These are phyloP conservation scores for Volucella inanis DNA, from an alignment of 2,888 invertebrate species.

Conservation along the genomic window DNA sequence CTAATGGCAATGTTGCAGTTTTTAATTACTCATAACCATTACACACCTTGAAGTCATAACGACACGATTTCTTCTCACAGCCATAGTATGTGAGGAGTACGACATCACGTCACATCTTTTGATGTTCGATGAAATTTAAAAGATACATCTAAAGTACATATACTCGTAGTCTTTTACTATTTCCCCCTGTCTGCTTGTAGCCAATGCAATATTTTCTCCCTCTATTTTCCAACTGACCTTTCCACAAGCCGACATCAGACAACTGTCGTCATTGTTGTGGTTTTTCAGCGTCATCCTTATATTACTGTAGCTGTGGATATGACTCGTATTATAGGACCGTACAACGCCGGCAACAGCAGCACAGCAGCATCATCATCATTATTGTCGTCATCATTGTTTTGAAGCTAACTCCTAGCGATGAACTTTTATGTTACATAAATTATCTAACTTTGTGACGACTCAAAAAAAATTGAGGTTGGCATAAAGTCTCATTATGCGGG, in stretches of 20 bases:
- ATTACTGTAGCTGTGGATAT: conserved; percentile 10
- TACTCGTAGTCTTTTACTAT: conserved; percentile 10
- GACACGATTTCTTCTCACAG: conserved; percentile 1
- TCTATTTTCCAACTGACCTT: conserved; percentile 63
- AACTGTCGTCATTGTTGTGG: conserved; percentile 24
- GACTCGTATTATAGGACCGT: conserved; percentile 19
- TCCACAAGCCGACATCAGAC: conserved; percentile 47
- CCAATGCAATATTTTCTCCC: conserved; percentile 1
- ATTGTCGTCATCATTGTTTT: conserved; percentile 12
- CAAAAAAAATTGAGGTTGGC: conserved; percentile 62
- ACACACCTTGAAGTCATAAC: conserved; percentile 38
- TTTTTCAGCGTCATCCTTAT: conserved; percentile 44
- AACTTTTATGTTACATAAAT: conserved; percentile 72
- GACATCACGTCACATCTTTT: conserved; percentile 20
- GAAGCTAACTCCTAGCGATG: conserved; percentile 45
- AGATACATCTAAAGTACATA: conserved; percentile 11
- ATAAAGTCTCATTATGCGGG: conserved; percentile 70
- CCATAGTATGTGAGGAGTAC: too few relatives aligned
- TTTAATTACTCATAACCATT: conserved; percentile 53
- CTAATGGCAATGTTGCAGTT: conserved; percentile 22
- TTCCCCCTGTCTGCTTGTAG: not conserved
- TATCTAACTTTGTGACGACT: conserved; percentile 25
- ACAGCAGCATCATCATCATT: too few relatives aligned
- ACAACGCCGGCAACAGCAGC: conserved; percentile 13
- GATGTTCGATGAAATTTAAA: conserved; percentile 31